These are phyloP conservation scores for Tillus elongatus DNA, from an alignment of 2,888 invertebrate species.

Conservation along the genomic window DNA sequence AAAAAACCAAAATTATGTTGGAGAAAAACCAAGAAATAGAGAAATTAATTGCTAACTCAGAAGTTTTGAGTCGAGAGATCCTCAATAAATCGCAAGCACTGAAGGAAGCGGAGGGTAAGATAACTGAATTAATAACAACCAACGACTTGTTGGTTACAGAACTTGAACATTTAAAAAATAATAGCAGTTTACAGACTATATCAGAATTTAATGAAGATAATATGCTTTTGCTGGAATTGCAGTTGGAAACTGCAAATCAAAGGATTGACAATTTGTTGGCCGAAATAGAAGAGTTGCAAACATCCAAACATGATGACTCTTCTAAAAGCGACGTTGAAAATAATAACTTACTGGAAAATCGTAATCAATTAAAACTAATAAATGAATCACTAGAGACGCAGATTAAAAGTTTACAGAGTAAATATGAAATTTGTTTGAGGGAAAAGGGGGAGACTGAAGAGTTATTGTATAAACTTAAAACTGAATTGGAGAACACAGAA, in stretches of 20 bases:
- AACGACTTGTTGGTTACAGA: conserved; percentile 61
- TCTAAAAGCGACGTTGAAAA: conserved; percentile 11
- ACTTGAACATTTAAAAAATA: conserved; percentile 53
- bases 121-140: conserved; percentile 58
- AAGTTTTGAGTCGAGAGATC: conserved; percentile 36
- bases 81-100: conserved; percentile 36
- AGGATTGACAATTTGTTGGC: conserved; percentile 38
- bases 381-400: conserved; percentile 16
- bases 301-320: background rate
- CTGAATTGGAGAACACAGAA: conserved; percentile 36
- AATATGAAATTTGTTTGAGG: conserved; percentile 38
- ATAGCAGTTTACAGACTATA: conserved; percentile 60
- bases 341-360: conserved; percentile 30
- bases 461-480: conserved; percentile 42
- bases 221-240: conserved; percentile 52
- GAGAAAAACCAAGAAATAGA: conserved; percentile 40
- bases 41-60: conserved; percentile 35
- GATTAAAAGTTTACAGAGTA: conserved; percentile 45
- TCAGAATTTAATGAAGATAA: conserved; percentile 65
- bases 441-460: conserved; percentile 37
- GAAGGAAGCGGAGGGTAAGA: conserved; percentile 49
- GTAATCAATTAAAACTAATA: conserved; percentile 24
- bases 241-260: conserved; percentile 47
- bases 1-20: conserved; percentile 34
- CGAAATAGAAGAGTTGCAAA: background rate